Evolutionary conservation across 2,113 vertebrate species (phyloP), one percentile per base, ranked within the genome.

Genomic region (Calidris pugnax): DNA sequence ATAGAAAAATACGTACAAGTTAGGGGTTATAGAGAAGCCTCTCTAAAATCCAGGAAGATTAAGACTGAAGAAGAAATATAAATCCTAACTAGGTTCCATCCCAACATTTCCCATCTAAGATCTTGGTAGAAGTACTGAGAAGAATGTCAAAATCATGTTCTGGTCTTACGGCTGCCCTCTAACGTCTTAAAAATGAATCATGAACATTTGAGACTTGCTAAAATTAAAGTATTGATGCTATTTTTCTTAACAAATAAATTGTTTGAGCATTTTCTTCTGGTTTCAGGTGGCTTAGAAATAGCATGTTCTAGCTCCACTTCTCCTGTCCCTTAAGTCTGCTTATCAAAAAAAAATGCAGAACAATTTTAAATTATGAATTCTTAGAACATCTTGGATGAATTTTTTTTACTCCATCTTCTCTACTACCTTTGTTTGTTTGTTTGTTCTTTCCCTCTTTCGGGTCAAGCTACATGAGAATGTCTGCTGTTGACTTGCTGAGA

Each of bases 351-450:
- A 47, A 47, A 47, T 1, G 8, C 13, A 20, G 14, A 75, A 12
- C 22, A 78, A 5, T 74, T 84, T 78, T 37, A 43, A 66, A 43
- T 23, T 0, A 11, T 1, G 4, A 59, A 22, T 5, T 82, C 10
- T 4, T 56, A 55, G 35, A 51, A 51, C 19, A 9, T 12, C 1
- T 56, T 64, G 8, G 41, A 23, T 4, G 3, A 1, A 1, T 41
- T 64, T 67, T 79, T 43, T 80, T 43, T 35, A 10, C 23, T 20
- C 28, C 18, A 35, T 78, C 32, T 62, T 62, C 37, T n/a, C 23
- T 79, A 13, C 45, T 48, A 15, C 24, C 23, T 56, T 20, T 64
- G 68, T 32, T 18, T 30, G 6, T 37, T 57, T 82, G 20, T 62
- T 88, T 73, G 10, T 73, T 81, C 33, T 64, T 71, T 84, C 64